Base-by-base conservation (phyloP, 2,113 vertebrate genomes). In the Rhea pennata region DNA sequence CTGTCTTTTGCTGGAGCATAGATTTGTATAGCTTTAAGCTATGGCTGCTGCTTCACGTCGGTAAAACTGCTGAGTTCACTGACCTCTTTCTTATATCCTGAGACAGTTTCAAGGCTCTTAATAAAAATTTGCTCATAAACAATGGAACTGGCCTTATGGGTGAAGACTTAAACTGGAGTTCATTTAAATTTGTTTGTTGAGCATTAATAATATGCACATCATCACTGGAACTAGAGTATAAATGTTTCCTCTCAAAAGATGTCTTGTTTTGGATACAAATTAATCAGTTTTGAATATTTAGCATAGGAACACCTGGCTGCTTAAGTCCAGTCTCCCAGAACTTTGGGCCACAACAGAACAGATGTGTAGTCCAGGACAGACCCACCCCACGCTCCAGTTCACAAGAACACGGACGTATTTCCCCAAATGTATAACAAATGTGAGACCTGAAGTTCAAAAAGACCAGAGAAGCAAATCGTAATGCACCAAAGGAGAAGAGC, bases 201-300 rank as follows among this genome's bases (percentile, higher is more conserved):
- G 58, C 40, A 16, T 81, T 87, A 80, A 39, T 66, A 51, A 67
- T 39, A 85, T 14, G 36, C 44, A 59, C 50, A 44, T 33, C 6
- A 15, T 76, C 78, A 67, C 33, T 80, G 71, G 54, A 74, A 93
- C n/a, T 15, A 74, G 65, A 80, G 84, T 20, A 90, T 59, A 91
- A 79, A 69, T 66, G 5, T 85, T 96, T 89, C 82, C 29, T 91
- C 36, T 85, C 48, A 36, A 33, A 89, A 87, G 76, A 84, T 1
- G 1, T 16, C 36, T 88, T 65, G 22, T 67, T 89, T 87, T 51
- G 29, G 39, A 16, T 88, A 61, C 51, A 71, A 71, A 90, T 58
- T 61, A 77, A 44, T 50, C 61, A 31, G 19, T 31, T 96, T 84
- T 73, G 66, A 1, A 62, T 86, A 66, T 87, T 56, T 72, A 82